Conservation (phyloP, 2,797 vertebrate species). For the Sebastes trivittatus region DNA sequence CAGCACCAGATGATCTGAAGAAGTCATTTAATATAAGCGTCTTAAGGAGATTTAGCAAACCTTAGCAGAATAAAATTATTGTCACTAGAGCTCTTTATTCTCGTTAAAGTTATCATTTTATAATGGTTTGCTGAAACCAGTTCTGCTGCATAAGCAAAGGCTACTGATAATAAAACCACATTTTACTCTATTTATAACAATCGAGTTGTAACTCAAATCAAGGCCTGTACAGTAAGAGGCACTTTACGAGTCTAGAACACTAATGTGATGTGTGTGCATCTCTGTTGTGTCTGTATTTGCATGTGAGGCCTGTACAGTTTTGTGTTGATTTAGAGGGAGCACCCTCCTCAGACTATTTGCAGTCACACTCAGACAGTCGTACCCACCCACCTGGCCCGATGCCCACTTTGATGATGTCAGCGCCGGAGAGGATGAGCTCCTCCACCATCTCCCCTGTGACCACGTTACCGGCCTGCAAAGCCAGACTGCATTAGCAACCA, state of each 20-base stretch:
- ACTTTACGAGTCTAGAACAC: background rate
- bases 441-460: slow-evolving; percentile 99
- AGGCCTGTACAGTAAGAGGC: background rate
- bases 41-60: background rate
- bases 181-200: background rate
- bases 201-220: background rate
- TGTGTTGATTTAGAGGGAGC: background rate
- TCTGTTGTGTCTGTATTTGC: background rate
- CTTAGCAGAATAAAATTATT: background rate
- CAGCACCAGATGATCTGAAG: too few species aligned
- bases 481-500: background rate
- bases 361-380: background rate
- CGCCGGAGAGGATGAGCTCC: slow-evolving; percentile 96
- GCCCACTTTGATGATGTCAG: slow-evolving; percentile 99
- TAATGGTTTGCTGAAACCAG: background rate
- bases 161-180: background rate
- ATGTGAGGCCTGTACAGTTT: background rate
- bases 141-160: background rate
- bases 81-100: background rate
- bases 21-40: too few species aligned
- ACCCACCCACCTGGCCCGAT: slow-evolving; percentile 92
- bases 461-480: slow-evolving; percentile 93
- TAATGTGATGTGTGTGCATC: background rate
- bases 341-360: background rate
- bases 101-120: background rate